Conservation (phyloP, 2,113 vertebrate species). For the Myiozetetes cayanensis region DNA sequence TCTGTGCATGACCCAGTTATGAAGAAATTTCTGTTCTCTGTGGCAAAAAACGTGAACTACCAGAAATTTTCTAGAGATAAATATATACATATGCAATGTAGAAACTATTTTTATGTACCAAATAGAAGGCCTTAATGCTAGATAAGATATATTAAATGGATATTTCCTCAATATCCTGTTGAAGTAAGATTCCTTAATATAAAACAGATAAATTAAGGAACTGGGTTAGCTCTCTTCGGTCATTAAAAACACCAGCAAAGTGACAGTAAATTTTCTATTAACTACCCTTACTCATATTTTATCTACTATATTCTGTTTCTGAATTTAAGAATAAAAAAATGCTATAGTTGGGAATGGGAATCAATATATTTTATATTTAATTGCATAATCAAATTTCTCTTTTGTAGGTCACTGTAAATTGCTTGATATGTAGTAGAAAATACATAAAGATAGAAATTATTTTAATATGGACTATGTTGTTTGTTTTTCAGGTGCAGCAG, state of each 20-base stretch:
- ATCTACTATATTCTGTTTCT: background rate
- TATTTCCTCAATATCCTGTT: background rate
- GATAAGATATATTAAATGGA: background rate
- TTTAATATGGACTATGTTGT: background rate
- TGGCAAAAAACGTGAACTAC: background rate
- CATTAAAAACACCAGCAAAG: background rate
- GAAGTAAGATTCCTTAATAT: background rate
- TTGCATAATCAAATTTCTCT: background rate
- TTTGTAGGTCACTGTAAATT: background rate
- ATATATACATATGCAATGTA: background rate
- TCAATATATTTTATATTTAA: background rate
- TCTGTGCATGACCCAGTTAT: background rate
- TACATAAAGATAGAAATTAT: background rate
- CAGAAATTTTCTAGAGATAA: background rate
- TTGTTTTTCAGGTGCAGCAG: slow-evolving; percentile 85
- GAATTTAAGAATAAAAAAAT: background rate
- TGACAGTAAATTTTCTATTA: background rate
- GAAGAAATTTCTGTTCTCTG: background rate
- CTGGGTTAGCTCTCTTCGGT: background rate
- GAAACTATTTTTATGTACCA: background rate
- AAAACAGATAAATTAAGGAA: background rate
- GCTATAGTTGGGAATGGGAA: background rate
- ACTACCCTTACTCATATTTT: background rate
- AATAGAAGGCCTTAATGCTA: background rate
- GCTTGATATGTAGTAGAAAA: background rate